Evolutionary conservation across 1,140 invertebrate species (phyloP).

Genomic region (Drosophila pallidifrons): DNA sequence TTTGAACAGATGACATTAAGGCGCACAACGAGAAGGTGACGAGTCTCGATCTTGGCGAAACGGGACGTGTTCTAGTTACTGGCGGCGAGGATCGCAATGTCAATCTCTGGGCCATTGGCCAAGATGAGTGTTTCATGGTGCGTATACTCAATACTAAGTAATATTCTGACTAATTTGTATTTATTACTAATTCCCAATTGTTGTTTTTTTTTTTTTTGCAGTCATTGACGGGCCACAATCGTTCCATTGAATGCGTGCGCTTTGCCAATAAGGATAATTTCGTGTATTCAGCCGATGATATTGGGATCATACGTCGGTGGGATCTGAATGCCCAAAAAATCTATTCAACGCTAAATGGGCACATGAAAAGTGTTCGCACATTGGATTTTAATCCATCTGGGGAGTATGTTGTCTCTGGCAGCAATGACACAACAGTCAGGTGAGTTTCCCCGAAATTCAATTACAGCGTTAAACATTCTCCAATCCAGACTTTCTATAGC

Average conservation of each 20-base stretch:
- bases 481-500: conserved; percentile 7
- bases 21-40: conserved; percentile 94
- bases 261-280: conserved; percentile 98
- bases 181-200: too few species aligned
- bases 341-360: conserved; percentile 95
- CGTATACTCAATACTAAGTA: conserved; percentile 35
- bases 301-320: conserved; percentile 98
- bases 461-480: neutral
- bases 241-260: conserved; percentile 96
- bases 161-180: conserved; percentile 9
- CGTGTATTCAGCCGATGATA: conserved; percentile 97
- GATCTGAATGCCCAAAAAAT: conserved; percentile 97
- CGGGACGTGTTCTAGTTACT: conserved; percentile 96
- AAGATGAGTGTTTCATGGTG: conserved; percentile 98
- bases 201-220: conserved; percentile 2
- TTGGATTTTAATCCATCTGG: conserved; percentile 99
- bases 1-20: conserved; percentile 91
- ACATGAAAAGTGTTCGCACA: conserved; percentile 95
- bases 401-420: conserved; percentile 96
- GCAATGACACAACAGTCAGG: conserved; percentile 95
- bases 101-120: conserved; percentile 98
- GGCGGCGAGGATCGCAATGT: conserved; percentile 99
- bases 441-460: conserved; percentile 45
- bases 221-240: conserved; percentile 94
- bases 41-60: conserved; percentile 94